Percentiles rank a stretch among this genome's conserved stretches.
Conservation (phyloP, 2,113 vertebrate genomes). For the Chaetorhynchus papuensis region DNA sequence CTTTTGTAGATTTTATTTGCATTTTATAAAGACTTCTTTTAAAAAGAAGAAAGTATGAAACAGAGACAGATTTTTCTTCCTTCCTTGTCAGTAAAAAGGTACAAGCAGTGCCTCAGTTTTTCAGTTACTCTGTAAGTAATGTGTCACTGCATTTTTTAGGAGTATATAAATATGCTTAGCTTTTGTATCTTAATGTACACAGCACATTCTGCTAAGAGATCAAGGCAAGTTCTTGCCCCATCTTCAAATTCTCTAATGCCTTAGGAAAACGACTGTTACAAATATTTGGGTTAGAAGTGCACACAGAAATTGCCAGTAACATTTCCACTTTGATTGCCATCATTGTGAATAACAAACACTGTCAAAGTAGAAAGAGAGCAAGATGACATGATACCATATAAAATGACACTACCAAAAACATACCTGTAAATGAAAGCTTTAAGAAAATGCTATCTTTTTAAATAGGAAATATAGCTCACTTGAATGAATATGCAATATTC, state of each 20-base stretch:
- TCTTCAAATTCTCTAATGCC: not conserved
- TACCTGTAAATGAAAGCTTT: conserved; percentile 23
- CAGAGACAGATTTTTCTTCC: not conserved
- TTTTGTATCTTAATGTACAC: not conserved
- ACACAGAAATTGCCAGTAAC: conserved; percentile 30
- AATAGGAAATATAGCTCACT: conserved; percentile 20
- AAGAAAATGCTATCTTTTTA: not conserved
- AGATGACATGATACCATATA: not conserved
- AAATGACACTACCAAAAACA: not conserved
- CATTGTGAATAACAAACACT: conserved; percentile 42
- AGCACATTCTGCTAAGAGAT: not conserved
- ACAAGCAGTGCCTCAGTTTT: not conserved
- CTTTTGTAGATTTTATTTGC: not conserved
- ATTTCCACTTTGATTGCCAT: conserved; percentile 49
- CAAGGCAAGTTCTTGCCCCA: not conserved
- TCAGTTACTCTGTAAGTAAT: not conserved
- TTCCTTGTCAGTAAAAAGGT: not conserved
- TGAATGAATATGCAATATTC: conserved; percentile 48
- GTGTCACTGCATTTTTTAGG: not conserved
- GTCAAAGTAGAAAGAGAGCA: not conserved
- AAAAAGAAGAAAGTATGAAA: not conserved
- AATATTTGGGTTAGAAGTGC: conserved; percentile 30
- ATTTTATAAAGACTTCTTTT: not conserved
- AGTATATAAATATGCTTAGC: not conserved
- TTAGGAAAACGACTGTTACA: conserved; percentile 12